Percentiles rank a stretch among this genome's conserved stretches.
These are phyloP conservation scores for Axea sp. DNA, from an alignment of 2,888 invertebrate genomes.

Conservation along the genomic window DNA sequence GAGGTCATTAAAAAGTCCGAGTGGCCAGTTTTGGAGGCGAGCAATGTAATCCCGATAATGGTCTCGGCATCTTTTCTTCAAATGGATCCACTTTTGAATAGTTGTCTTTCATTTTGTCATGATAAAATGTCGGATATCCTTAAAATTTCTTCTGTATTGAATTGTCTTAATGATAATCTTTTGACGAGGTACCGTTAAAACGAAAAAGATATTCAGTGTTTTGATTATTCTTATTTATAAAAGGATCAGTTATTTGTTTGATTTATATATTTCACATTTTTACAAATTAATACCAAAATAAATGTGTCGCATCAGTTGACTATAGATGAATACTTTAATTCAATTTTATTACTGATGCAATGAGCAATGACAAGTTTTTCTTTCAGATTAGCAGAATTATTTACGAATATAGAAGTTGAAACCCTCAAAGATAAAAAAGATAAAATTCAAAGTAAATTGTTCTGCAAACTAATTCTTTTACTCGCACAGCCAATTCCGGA, in stretches of 20 bases:
- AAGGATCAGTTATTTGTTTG: too few species aligned
- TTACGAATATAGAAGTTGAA: constrained; percentile 93
- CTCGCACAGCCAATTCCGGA: constrained; percentile 88
- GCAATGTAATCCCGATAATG: constrained; percentile 93
- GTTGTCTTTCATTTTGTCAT: constrained; percentile 92
- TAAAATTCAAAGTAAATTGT: constrained; percentile 91
- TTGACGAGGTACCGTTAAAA: constrained; percentile 78
- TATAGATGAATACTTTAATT: constrained; percentile 18
- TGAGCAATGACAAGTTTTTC: too few species aligned
- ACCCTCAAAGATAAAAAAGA: constrained; percentile 91
- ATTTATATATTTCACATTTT: too few species aligned
- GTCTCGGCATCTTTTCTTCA: constrained; percentile 96
- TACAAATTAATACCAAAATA: too few species aligned
- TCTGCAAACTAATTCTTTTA: constrained; percentile 89
- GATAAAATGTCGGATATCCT: constrained; percentile 92
- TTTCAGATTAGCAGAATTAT: constrained; percentile 90
- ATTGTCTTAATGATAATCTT: constrained; percentile 87
- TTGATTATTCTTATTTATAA: too few species aligned
- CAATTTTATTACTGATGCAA: constrained; percentile 5
- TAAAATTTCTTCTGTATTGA: constrained; percentile 90
- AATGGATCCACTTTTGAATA: constrained; percentile 92
- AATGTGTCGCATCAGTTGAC: too few species aligned
- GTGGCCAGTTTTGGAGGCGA: constrained; percentile 87
- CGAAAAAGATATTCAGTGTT: too few species aligned
- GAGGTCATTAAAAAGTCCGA: constrained; percentile 84